Percentiles rank a stretch among this genome's conserved stretches.
Conservation (phyloP, 1,140 invertebrate species). For the Rhynchophorus ferrugineus region DNA sequence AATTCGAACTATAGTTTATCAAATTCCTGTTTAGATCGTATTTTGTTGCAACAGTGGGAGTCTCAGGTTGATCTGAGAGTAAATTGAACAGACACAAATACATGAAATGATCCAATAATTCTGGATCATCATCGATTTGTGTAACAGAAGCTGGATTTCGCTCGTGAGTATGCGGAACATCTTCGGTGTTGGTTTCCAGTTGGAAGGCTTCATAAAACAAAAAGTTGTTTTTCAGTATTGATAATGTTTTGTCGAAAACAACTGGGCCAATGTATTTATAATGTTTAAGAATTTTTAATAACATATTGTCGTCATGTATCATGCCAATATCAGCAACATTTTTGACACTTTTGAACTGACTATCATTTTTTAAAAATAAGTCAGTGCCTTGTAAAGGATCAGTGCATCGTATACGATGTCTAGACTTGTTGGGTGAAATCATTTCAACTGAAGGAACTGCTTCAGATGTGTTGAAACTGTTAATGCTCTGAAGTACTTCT, state of each 20-base stretch:
- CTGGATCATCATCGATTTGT: neutral
- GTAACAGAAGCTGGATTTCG: constrained; percentile 7
- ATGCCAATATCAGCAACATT: constrained; percentile 3
- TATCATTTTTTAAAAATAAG: constrained; percentile 2
- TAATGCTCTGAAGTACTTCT: constrained; percentile 10
- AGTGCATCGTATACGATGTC: constrained; percentile 3
- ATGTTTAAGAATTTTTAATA: constrained; percentile 12
- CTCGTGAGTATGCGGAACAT: constrained; percentile 22
- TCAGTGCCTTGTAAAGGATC: constrained; percentile 4
- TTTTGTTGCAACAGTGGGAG: neutral
- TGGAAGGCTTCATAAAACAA: neutral
- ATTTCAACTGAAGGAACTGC: constrained; percentile 2
- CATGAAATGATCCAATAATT: constrained; percentile 16
- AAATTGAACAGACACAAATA: constrained; percentile 19
- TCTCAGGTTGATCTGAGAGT: neutral
- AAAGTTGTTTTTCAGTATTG: constrained; percentile 5
- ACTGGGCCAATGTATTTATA: constrained; percentile 11
- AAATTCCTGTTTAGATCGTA: constrained; percentile 10
- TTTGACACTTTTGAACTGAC: neutral
- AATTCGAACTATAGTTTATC: neutral
- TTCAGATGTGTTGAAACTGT: neutral
- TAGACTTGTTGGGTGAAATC: neutral
- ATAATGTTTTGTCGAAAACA: constrained; percentile 1
- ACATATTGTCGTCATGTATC: constrained; percentile 14
- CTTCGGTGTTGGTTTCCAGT: neutral